Conservation (phyloP, 2,113 vertebrate species). For the Myiopsitta monachus region DNA sequence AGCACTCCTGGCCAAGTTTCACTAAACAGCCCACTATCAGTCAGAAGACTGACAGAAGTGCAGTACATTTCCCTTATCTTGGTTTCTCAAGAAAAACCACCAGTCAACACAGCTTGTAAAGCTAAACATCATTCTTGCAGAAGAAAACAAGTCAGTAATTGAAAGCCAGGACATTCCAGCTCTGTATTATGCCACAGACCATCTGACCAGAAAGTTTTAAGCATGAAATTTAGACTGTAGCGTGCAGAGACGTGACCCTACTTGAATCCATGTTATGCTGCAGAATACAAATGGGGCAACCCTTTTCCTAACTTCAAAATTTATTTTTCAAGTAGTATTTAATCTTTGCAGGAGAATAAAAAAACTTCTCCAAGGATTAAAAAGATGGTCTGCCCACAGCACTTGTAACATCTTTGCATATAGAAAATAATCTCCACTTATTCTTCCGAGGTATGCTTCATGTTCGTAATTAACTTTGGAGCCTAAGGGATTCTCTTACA, state of each 20-base stretch:
- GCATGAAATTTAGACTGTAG: not conserved
- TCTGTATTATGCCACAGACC: not conserved
- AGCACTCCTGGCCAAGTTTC: not conserved
- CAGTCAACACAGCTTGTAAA: constrained; percentile 14
- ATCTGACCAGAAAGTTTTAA: not conserved
- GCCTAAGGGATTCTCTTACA: not conserved
- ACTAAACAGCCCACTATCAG: not conserved
- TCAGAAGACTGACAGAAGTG: not conserved
- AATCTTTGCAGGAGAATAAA: not conserved
- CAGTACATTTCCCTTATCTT: constrained; percentile 10
- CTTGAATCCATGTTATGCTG: not conserved
- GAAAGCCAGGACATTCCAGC: constrained; percentile 52
- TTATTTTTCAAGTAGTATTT: not conserved
- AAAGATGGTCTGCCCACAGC: not conserved
- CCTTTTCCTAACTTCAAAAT: not conserved
- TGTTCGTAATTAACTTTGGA: not conserved
- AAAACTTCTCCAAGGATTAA: not conserved
- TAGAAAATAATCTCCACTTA: not conserved
- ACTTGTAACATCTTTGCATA: not conserved
- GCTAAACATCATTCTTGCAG: not conserved
- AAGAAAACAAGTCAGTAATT: constrained; percentile 27
- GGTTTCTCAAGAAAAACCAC: constrained; percentile 43
- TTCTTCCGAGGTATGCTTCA: not conserved
- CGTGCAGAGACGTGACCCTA: not conserved
- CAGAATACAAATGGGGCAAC: not conserved